These are phyloP conservation scores for Papilio xuthus DNA, from an alignment of 1,140 invertebrate species.

Conservation along the genomic window DNA sequence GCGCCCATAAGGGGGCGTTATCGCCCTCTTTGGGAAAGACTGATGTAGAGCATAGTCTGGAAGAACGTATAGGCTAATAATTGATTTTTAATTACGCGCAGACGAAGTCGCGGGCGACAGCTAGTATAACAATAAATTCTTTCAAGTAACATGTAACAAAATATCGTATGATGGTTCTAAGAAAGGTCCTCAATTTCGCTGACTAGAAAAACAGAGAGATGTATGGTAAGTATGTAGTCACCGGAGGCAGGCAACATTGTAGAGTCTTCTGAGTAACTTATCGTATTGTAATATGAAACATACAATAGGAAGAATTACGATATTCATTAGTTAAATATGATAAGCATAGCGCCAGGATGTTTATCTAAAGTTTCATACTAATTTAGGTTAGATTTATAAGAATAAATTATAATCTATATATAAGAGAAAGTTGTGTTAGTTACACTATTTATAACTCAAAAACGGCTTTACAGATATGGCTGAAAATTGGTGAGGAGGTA, in stretches of 20 bases:
- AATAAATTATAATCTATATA: too few species aligned
- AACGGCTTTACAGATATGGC: too few species aligned
- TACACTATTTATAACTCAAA: too few species aligned
- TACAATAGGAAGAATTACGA: not conserved
- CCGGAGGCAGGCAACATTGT: not conserved
- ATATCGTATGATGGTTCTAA: not conserved
- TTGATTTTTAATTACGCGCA: too few species aligned
- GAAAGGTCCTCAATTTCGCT: not conserved
- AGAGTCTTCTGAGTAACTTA: not conserved
- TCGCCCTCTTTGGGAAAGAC: too few species aligned
- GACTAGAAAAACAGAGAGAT: not conserved
- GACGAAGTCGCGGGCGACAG: too few species aligned
- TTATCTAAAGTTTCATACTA: not conserved
- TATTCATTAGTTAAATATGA: not conserved
- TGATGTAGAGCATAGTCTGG: too few species aligned
- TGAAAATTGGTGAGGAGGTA: too few species aligned
- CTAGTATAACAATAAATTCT: not conserved
- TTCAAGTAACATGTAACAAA: not conserved
- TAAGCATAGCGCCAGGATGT: not conserved
- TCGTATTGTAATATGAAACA: slow-evolving; percentile 8
- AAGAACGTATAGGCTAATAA: too few species aligned
- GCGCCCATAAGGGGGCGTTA: too few species aligned
- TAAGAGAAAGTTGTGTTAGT: too few species aligned
- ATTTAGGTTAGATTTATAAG: not conserved
- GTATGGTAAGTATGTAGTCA: not conserved